phyloP scores from a whole-genome alignment of 2,113 vertebrate species.

The Eidolon helvum region DNA sequence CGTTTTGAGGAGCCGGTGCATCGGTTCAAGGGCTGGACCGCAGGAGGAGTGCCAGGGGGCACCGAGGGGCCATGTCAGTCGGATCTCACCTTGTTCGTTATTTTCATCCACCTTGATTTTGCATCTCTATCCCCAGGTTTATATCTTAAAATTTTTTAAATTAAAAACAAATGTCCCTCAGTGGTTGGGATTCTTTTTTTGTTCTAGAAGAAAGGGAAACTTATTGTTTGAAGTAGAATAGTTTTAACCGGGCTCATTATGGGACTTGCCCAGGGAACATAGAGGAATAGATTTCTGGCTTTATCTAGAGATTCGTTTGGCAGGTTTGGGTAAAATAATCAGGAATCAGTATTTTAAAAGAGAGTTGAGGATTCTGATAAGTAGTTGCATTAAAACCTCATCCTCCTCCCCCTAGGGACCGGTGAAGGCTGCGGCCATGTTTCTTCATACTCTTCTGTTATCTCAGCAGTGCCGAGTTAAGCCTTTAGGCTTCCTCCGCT shows the following conservation, averaged over 20 bases:
- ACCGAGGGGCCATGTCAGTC: too few species aligned
- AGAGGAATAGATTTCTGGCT: neutral
- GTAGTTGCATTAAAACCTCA: neutral
- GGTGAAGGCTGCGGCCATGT: rapidly evolving
- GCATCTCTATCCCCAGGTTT: neutral
- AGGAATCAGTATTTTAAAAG: neutral
- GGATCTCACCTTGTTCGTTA: neutral
- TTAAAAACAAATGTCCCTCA: neutral
- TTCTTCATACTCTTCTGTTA: neutral
- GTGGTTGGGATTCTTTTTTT: neutral
- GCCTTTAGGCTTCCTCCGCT: too few species aligned
- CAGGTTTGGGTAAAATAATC: neutral
- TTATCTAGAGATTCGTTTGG: neutral
- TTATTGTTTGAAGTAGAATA: neutral
- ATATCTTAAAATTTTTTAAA: neutral
- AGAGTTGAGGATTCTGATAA: neutral
- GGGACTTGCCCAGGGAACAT: neutral
- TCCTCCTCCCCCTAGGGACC: neutral
- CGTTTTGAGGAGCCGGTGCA: neutral
- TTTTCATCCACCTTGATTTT: neutral
- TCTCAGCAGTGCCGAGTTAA: neutral
- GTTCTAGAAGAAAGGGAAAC: neutral
- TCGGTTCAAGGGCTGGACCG: neutral
- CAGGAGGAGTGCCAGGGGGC: neutral
- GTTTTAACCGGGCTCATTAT: neutral